Percentiles rank a stretch among this genome's conserved stretches.
Conservation (phyloP, 2,113 vertebrate species). For the Platysteira castanea region DNA sequence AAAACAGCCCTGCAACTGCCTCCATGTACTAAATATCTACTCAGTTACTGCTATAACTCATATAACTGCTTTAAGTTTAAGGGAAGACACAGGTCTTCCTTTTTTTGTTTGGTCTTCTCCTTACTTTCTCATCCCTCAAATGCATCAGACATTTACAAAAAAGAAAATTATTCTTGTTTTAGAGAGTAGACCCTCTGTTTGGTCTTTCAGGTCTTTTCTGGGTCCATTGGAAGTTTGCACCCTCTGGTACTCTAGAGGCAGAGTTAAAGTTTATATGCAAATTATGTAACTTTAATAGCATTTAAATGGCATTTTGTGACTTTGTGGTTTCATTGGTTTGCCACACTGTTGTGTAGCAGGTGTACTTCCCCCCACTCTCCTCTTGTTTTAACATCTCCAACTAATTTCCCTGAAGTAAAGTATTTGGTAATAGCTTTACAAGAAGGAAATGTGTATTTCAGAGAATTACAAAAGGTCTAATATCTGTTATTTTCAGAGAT, state of each 20-base stretch:
- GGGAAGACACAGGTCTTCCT: not conserved
- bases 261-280: not conserved
- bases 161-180: not conserved
- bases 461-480: not conserved
- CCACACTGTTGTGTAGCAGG: not conserved
- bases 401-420: not conserved
- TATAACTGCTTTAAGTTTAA: not conserved
- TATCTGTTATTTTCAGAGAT: not conserved
- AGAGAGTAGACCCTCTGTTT: not conserved
- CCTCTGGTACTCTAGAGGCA: not conserved
- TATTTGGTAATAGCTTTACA: not conserved
- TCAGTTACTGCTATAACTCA: not conserved
- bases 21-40: not conserved
- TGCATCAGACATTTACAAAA: not conserved
- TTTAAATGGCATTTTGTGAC: not conserved
- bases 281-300: not conserved
- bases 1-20: not conserved
- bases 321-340: not conserved
- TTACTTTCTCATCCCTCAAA: not conserved
- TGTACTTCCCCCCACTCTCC: fast-evolving
- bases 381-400: not conserved
- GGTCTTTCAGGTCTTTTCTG: not conserved
- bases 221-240: not conserved
- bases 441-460: not conserved
- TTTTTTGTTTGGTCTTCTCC: not conserved